Conservation (phyloP, 2,888 invertebrate genomes). For the Yponomeuta plumbellus region DNA sequence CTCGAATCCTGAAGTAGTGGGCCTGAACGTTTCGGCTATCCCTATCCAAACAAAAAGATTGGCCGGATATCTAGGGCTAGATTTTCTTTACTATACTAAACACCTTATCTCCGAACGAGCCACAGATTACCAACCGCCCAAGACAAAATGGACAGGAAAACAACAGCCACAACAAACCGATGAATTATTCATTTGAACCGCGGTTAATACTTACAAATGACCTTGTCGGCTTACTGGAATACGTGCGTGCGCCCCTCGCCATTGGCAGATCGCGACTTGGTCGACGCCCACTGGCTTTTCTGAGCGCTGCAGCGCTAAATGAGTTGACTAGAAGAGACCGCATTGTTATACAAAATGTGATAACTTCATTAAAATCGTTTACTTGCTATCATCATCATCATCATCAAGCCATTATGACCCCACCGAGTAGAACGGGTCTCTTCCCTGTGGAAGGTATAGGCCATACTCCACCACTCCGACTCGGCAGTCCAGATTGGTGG, state of each 20-base stretch:
- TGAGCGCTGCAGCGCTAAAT: background rate
- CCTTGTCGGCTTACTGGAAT: conserved; percentile 38
- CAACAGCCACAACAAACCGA: conserved; percentile 34
- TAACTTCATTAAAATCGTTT: too few relatives aligned
- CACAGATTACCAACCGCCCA: background rate
- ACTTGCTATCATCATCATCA: too few relatives aligned
- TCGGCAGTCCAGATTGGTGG: too few relatives aligned
- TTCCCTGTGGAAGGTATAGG: too few relatives aligned
- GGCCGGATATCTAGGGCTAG: too few relatives aligned
- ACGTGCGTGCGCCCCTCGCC: conserved; percentile 19
- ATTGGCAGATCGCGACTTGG: background rate
- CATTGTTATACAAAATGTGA: too few relatives aligned
- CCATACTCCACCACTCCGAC: too few relatives aligned
- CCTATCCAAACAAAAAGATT: too few relatives aligned
- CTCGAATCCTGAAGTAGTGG: too few relatives aligned
- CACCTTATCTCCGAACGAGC: background rate
- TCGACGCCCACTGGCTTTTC: background rate
- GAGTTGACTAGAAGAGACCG: background rate
- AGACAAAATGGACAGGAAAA: background rate
- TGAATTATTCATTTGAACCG: conserved; percentile 11
- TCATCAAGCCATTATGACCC: too few relatives aligned
- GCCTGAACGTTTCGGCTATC: too few relatives aligned
- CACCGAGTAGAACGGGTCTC: too few relatives aligned
- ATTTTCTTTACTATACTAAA: background rate
- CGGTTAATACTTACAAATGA: conserved; percentile 48